phyloP scores from a whole-genome alignment of 2,888 invertebrate genomes.

The Charanyca ferruginea region DNA sequence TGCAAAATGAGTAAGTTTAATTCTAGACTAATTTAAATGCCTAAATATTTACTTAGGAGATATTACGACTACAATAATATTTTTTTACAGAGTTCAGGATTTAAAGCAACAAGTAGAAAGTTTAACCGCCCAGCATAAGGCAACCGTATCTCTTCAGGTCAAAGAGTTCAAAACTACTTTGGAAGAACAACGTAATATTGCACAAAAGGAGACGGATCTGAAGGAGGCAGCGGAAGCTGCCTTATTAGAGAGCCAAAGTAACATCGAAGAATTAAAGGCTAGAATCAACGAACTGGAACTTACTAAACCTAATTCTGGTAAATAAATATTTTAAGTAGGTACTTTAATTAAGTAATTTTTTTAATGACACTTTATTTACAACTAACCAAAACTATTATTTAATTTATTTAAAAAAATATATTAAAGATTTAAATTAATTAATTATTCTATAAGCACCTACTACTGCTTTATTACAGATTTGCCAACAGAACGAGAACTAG shows the following conservation, averaged over 20 bases:
- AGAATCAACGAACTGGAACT: constrained; percentile 82
- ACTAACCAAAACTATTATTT: no score
- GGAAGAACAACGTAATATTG: constrained; percentile 73
- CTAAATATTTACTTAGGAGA: neutral
- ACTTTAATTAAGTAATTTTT: neutral
- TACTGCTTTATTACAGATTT: constrained; percentile 73
- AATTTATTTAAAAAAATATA: no score
- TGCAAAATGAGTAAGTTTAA: constrained; percentile 80
- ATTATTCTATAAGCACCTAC: neutral
- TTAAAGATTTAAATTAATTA: no score
- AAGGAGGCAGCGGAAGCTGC: constrained; percentile 73
- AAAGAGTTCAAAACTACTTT: constrained; percentile 73
- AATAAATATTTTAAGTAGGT: neutral
- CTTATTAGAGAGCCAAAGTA: constrained; percentile 71
- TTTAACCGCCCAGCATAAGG: constrained; percentile 75
- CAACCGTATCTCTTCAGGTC: constrained; percentile 74
- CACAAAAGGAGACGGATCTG: constrained; percentile 72
- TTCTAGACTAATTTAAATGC: neutral
- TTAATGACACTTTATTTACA: no score
- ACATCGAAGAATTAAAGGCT: constrained; percentile 76
- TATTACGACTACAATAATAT: neutral
- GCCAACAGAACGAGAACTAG: constrained; percentile 86
- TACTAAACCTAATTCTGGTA: constrained; percentile 81
- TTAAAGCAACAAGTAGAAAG: constrained; percentile 81
- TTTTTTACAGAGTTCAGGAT: constrained; percentile 74